Conservation (phyloP, 2,888 invertebrate genomes). For the Cremastobaeus sp. region DNA sequence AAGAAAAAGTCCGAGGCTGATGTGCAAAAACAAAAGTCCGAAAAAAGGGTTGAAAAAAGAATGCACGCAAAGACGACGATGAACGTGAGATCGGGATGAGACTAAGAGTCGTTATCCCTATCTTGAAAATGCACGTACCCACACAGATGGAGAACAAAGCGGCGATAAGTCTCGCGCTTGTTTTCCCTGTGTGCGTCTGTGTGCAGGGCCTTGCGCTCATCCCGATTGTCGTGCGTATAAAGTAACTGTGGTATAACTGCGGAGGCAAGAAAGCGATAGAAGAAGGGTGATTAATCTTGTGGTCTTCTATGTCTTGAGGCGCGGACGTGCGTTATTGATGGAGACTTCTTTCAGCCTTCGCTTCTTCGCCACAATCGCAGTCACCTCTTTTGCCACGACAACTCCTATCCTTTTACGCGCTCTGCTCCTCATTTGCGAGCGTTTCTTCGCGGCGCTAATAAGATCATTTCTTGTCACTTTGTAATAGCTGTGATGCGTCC, state of each 20-base stretch:
- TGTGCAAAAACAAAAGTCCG: conserved; percentile 49
- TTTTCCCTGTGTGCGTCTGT: conserved; percentile 44
- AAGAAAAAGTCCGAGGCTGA: conserved; percentile 30
- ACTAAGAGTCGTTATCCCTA: conserved; percentile 60
- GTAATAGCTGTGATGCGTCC: conserved; percentile 11
- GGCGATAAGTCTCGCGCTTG: conserved; percentile 65
- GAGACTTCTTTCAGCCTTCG: conserved; percentile 76
- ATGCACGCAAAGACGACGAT: conserved; percentile 53
- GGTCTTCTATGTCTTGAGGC: conserved; percentile 78
- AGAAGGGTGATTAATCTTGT: conserved; percentile 78
- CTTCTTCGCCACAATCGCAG: conserved; percentile 60
- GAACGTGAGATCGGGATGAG: conserved; percentile 56
- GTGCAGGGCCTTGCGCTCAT: conserved; percentile 63
- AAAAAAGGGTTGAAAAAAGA: conserved; percentile 32
- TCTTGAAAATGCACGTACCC: conserved; percentile 59
- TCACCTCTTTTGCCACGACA: conserved; percentile 45
- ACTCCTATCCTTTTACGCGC: conserved; percentile 33
- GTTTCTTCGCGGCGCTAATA: conserved; percentile 46
- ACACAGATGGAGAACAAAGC: conserved; percentile 62
- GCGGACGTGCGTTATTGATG: conserved; percentile 79
- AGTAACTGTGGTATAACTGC: conserved; percentile 67
- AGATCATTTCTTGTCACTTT: conserved; percentile 44
- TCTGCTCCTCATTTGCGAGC: conserved; percentile 47
- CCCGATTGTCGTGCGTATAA: conserved; percentile 71
- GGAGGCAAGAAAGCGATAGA: conserved; percentile 74